phyloP scores from a whole-genome alignment of 2,888 invertebrate genomes.

The Melanophora roralis region DNA sequence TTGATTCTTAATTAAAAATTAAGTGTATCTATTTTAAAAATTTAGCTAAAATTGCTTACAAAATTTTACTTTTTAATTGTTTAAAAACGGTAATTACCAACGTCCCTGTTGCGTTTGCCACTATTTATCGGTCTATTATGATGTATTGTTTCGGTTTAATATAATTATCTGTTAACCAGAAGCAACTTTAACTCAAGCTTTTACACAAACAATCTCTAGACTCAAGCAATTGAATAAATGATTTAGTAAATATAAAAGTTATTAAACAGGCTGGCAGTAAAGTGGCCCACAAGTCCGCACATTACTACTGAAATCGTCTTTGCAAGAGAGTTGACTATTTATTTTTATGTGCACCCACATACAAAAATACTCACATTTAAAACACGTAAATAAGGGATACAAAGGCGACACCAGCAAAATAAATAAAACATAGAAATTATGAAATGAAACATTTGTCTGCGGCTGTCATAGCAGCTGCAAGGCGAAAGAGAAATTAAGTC shows the following conservation, averaged over 20 bases:
- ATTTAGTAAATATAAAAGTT: neutral
- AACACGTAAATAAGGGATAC: too few species aligned
- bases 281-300: conserved; percentile 32
- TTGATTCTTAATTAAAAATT: too few species aligned
- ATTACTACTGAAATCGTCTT: conserved; percentile 57
- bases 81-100: neutral
- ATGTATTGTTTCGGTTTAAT: conserved; percentile 30
- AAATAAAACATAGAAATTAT: neutral
- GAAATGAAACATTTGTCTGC: conserved; percentile 59
- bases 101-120: too few species aligned
- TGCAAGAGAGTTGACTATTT: conserved; percentile 47
- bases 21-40: too few species aligned
- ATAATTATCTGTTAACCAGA: conserved; percentile 54
- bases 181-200: neutral
- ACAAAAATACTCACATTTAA: neutral
- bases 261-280: conserved; percentile 11
- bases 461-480: conserved; percentile 58
- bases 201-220: neutral
- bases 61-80: too few species aligned
- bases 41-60: too few species aligned
- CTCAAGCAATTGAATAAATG: neutral
- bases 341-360: conserved; percentile 21
- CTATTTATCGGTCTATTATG: neutral
- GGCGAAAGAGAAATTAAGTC: conserved; percentile 66
- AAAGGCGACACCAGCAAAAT: neutral